Evolutionary conservation across 2,797 vertebrate genomes (phyloP), one percentile per base, ranked within the genome.

Genomic region (Tapirus indicus): DNA sequence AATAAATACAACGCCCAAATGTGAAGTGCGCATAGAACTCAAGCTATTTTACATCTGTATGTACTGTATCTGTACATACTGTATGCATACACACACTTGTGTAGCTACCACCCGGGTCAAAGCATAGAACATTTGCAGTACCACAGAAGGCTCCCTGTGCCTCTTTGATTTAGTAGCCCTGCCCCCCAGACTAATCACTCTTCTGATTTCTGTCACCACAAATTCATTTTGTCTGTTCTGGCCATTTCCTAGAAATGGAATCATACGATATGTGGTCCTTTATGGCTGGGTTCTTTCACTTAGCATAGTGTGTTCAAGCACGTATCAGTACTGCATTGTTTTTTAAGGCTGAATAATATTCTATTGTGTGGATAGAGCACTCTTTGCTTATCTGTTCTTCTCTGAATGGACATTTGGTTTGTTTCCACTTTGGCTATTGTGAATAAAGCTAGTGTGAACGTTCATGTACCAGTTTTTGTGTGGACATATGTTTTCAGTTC

Each of bases 381-480:
- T 0, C 66, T 44, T 44, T 52, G 52, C 18, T 5, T 52, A 52
- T 60, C 75, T 20, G 8, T 25, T 62, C 32, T 7, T 35, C 77
- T 52, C 9, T 2, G 16, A 62, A 47, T 16, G 35, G 41, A 18
- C 9, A 1, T 35, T 49, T 52, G 23, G 20, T 18, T 52, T 25
- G n/a, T 71, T 52, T 52, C 49, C 49, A 52, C 49, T 52, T 52
- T 52, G 49, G 20, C 52, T 62, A 1, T 6, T 21, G 20, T 60
- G 41, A 60, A 66, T n/a, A 16, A 2, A 6, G 66, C 35, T 20
- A 32, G 58, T 38, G 38, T 74, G 75, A 49, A 5, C 10, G 4
- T 44, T 44, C 1, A 0, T 1, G 4, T 23, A 5, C 66, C n/a
- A 0, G 47, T 27, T 62, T 27, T 2, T 47, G 10, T 47, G 49